Percentiles rank a stretch among this genome's conserved stretches.
Evolutionary conservation across 2,797 vertebrate genomes (phyloP).

Genomic region (Neosilurus mollespiculum): DNA sequence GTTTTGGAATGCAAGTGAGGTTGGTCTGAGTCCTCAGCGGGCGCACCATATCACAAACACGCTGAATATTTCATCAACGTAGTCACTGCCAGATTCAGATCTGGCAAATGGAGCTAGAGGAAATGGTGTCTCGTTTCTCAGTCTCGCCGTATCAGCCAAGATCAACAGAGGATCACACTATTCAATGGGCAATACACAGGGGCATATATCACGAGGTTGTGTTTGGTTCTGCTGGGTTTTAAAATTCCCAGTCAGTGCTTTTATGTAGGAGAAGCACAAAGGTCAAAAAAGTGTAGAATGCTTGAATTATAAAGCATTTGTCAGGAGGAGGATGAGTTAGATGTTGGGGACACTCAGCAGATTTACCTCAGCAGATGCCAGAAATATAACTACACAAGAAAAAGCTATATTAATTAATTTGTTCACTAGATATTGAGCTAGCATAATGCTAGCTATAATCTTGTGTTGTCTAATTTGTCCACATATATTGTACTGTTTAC

Average conservation of each 20-base stretch:
- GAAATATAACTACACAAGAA: background rate
- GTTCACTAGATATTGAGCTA: background rate
- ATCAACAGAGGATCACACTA: conserved; percentile 39
- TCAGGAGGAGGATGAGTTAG: background rate
- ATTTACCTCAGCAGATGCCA: background rate
- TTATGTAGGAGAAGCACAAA: conserved; percentile 16
- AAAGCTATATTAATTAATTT: background rate
- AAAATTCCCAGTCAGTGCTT: conserved; percentile 1
- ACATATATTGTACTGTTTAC: background rate
- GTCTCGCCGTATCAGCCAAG: conserved; percentile 29
- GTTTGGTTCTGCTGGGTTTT: conserved; percentile 2
- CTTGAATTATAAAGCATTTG: conserved; percentile 1
- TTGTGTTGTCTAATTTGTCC: background rate
- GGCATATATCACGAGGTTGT: conserved; percentile 42
- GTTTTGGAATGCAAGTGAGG: conserved; percentile 26
- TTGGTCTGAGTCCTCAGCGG: conserved; percentile 15
- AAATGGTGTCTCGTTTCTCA: conserved; percentile 36
- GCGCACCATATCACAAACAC: conserved; percentile 40
- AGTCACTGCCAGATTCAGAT: conserved; percentile 44
- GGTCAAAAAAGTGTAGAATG: conserved; percentile 23
- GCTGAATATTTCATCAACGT: conserved; percentile 52
- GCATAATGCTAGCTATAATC: background rate
- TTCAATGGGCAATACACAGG: conserved; percentile 24
- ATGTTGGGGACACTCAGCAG: background rate
- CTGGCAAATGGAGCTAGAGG: conserved; percentile 33